Evolutionary conservation across 2,888 invertebrate species (phyloP).

Genomic region (Embidobia sp.): DNA sequence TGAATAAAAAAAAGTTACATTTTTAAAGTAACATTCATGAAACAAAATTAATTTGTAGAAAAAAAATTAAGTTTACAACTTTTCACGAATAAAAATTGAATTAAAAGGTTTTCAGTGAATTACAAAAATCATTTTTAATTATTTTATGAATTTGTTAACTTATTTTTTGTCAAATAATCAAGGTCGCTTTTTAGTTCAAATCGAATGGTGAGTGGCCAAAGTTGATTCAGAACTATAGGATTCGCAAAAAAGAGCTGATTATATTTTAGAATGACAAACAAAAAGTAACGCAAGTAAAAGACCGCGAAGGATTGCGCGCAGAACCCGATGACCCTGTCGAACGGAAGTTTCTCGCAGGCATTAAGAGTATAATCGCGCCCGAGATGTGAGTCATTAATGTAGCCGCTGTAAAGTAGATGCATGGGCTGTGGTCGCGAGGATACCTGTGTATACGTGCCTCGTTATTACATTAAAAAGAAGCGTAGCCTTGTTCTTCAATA

Average conservation of each 20-base stretch:
- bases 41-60: too few species aligned
- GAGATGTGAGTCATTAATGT: slow-evolving; percentile 57
- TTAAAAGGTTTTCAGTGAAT: too few species aligned
- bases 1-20: too few species aligned
- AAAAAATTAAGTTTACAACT: too few species aligned
- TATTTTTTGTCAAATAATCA: too few species aligned
- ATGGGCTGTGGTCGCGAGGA: slow-evolving; percentile 61
- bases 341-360: slow-evolving; percentile 62
- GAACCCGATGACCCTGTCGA: slow-evolving; percentile 62
- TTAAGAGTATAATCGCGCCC: slow-evolving; percentile 48
- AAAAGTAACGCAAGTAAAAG: slow-evolving; percentile 33
- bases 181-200: too few species aligned
- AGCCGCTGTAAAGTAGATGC: slow-evolving; percentile 41
- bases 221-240: not conserved
- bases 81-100: too few species aligned
- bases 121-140: too few species aligned
- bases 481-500: slow-evolving; percentile 77
- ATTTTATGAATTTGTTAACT: too few species aligned
- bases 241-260: slow-evolving; percentile 7
- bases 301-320: slow-evolving; percentile 41
- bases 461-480: slow-evolving; percentile 62
- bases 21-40: too few species aligned
- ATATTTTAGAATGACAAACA: slow-evolving; percentile 23
- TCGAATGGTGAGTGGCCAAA: not conserved
- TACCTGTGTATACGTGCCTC: slow-evolving; percentile 48